A percentile compares a stretch with the other conserved stretches of the same genome.
phyloP scores from a whole-genome alignment of 2,797 vertebrate genomes.

The Anableps anableps region DNA sequence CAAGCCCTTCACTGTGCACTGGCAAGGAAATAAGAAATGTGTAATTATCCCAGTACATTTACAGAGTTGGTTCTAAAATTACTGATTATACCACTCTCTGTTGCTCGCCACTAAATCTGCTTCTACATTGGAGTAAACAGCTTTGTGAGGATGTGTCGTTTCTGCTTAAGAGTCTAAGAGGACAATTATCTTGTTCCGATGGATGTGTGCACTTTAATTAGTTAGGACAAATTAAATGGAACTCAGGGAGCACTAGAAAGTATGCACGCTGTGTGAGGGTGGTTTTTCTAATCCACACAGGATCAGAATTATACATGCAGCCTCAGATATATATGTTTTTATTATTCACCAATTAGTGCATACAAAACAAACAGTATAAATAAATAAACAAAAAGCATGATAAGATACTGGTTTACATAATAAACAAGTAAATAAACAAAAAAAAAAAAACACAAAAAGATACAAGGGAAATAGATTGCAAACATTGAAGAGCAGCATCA shows the following conservation, averaged over 20 bases:
- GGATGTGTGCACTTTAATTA: conserved; percentile 40
- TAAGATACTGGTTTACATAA: not conserved
- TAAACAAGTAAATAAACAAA: not conserved
- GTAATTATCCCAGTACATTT: conserved; percentile 24
- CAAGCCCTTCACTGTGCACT: not conserved
- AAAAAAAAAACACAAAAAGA: not conserved
- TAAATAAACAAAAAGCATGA: too few species aligned
- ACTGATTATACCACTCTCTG: conserved; percentile 10
- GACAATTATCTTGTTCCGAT: conserved; percentile 46
- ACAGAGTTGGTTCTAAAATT: conserved; percentile 31
- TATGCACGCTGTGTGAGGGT: not conserved
- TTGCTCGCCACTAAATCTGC: conserved; percentile 3
- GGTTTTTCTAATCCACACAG: not conserved
- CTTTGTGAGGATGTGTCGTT: conserved; percentile 25
- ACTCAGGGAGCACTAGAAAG: conserved; percentile 11
- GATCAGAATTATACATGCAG: not conserved
- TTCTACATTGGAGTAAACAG: conserved; percentile 19
- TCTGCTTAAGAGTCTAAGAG: conserved; percentile 31
- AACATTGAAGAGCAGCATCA: too few species aligned
- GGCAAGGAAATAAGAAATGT: conserved; percentile 16
- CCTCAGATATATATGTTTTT: not conserved
- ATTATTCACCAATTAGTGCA: too few species aligned
- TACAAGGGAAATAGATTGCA: not conserved
- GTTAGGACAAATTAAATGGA: conserved; percentile 33
- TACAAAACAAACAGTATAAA: too few species aligned